Percentiles rank a stretch among this genome's conserved stretches.
phyloP scores from a whole-genome alignment of 2,797 vertebrate genomes.

The Heteromormyrus szaboi region DNA sequence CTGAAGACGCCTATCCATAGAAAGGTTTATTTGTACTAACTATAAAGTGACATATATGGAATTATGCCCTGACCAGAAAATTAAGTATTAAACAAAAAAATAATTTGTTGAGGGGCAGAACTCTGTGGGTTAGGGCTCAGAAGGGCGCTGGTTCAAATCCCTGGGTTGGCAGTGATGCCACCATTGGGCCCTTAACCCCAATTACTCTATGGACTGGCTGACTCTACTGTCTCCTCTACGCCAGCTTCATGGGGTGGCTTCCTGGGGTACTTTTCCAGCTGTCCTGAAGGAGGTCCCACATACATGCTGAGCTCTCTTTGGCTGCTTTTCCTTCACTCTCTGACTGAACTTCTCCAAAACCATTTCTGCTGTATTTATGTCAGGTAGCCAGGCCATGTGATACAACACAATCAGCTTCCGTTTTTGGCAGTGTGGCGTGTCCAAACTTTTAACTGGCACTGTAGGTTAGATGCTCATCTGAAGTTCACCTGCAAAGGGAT shows the following conservation, averaged over 20 bases:
- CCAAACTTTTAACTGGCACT: neutral
- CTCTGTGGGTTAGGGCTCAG: neutral
- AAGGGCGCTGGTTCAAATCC: neutral
- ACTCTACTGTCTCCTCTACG: neutral
- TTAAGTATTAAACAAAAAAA: neutral
- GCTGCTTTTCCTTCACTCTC: neutral
- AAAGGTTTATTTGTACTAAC: neutral
- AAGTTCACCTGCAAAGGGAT: neutral
- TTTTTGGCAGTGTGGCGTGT: neutral
- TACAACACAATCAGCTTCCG: neutral
- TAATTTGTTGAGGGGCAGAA: neutral
- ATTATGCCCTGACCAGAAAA: neutral
- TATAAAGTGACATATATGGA: neutral
- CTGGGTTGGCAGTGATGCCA: neutral
- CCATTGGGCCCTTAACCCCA: neutral
- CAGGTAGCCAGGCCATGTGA: neutral
- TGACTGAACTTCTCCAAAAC: neutral
- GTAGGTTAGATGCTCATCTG: neutral
- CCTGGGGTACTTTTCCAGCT: neutral
- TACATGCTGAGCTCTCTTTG: neutral
- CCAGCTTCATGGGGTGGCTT: neutral
- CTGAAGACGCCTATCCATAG: neutral
- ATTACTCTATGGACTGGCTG: neutral
- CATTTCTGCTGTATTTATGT: neutral
- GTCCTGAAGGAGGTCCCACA: neutral